Evolutionary conservation across 2,113 vertebrate species (phyloP), one percentile per base, ranked within the genome.

Genomic region (Sander vitreus): DNA sequence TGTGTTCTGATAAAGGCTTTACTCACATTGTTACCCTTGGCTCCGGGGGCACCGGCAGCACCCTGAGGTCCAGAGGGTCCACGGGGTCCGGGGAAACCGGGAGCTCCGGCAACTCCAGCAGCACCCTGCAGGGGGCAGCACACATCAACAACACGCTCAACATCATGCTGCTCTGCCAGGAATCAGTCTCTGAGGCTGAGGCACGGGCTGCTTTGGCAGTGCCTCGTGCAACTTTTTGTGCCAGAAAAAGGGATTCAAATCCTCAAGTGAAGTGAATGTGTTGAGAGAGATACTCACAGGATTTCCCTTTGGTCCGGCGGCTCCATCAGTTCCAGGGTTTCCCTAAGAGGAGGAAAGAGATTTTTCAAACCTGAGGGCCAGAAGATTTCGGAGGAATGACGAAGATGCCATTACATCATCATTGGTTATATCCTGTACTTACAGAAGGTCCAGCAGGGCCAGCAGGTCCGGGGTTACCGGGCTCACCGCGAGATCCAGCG

Each of bases 11-110:
- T 19, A 43, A 30, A 9, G 59, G n/a, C 16, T 50, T 23, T 69
- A 97, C 98, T 97, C 93, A 99, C 98, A 27, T 94, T 95, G 96
- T 99, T 99, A 67, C 98, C 98, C 95, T 99, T 99, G 91, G 97
- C 94, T 74, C 98, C 98, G 0, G 97, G 95, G 90, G 96, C 90
- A 66, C 98, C 98, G 1, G 90, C 93, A 91, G 97, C 93, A 69
- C 98, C 98, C 82, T 98, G 96, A 71, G 97, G 86, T 93, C 98
- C 98, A 39, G 98, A 90, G 89, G 98, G 97, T 85, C 98, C 98
- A 78, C 98, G 97, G 62, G 98, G 97, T 90, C 98, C 98, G 0
- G 98, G 98, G 95, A 99, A 99, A 50, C 98, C 98, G 7, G 98
- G 98, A 91, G 98, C 97, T n/a, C 98, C 98, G 93, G 98, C 96